phyloP scores from a whole-genome alignment of 2,888 invertebrate species.

The Coleophora flavipennella region DNA sequence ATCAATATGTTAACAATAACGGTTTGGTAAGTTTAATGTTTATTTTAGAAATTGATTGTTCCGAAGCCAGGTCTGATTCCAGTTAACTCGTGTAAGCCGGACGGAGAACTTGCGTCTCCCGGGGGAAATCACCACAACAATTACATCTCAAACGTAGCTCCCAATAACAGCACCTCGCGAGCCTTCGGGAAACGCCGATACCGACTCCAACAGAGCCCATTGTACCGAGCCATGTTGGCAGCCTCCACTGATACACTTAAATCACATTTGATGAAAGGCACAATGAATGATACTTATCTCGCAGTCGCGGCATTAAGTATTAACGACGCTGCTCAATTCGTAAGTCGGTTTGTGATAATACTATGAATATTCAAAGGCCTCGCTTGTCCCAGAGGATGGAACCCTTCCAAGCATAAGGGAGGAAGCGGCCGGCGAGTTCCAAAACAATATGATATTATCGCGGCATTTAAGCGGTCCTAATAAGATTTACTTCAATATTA shows the following conservation, averaged over 20 bases:
- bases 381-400: conserved; percentile 58
- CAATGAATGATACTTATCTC: conserved; percentile 37
- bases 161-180: conserved; percentile 35
- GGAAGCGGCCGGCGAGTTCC: conserved; percentile 64
- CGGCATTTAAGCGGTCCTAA: conserved; percentile 66
- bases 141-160: conserved; percentile 61
- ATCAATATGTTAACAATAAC: no score
- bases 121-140: conserved; percentile 67
- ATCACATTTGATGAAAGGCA: conserved; percentile 15
- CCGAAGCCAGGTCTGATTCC: conserved; percentile 29
- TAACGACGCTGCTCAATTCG: conserved; percentile 51
- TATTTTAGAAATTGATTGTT: conserved; percentile 27
- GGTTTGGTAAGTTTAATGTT: no score
- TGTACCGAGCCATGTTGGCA: no score
- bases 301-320: conserved; percentile 49
- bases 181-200: neutral
- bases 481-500: conserved; percentile 72
- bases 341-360: conserved; percentile 64
- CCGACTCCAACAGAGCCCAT: no score
- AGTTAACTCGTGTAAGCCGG: conserved; percentile 32
- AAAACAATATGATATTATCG: conserved; percentile 72
- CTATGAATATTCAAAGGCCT: conserved; percentile 64
- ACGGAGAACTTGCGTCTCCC: conserved; percentile 40
- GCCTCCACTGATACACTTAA: no score
- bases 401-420: conserved; percentile 67